phyloP scores from a whole-genome alignment of 2,888 invertebrate species.

The Noctuana brunneofusca region DNA sequence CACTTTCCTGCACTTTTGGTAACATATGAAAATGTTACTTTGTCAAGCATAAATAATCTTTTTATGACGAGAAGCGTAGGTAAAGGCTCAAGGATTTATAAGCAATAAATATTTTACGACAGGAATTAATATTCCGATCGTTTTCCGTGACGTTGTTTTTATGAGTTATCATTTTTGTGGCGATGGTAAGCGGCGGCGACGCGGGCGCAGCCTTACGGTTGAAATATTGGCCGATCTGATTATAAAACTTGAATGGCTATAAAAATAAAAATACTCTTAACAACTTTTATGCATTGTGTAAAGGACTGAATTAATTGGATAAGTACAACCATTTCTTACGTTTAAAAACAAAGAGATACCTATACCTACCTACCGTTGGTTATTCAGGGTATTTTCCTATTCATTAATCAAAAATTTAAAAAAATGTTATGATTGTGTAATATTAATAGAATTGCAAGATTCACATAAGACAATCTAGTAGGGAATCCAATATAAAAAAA shows the following conservation, averaged over 20 bases:
- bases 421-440: too few relatives aligned
- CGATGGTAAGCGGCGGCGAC: conserved; percentile 55
- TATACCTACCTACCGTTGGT: too few relatives aligned
- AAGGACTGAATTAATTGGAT: conserved; percentile 67
- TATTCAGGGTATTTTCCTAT: too few relatives aligned
- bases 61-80: conserved; percentile 82
- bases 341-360: not conserved
- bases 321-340: conserved; percentile 39
- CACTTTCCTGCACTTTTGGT: conserved; percentile 59
- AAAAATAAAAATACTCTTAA: conserved; percentile 66
- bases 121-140: conserved; percentile 83
- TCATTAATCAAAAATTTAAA: too few relatives aligned
- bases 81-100: conserved; percentile 83
- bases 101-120: conserved; percentile 83
- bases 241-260: conserved; percentile 73
- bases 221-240: conserved; percentile 70
- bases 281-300: conserved; percentile 69
- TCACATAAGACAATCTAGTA: too few relatives aligned
- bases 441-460: too few relatives aligned
- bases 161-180: conserved; percentile 82
- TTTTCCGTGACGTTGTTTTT: conserved; percentile 82
- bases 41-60: conserved; percentile 82
- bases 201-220: conserved; percentile 60
- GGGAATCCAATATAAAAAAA: too few relatives aligned
- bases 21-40: conserved; percentile 81